phyloP scores from a whole-genome alignment of 2,888 invertebrate species.

The Diadegma fenestrale region DNA sequence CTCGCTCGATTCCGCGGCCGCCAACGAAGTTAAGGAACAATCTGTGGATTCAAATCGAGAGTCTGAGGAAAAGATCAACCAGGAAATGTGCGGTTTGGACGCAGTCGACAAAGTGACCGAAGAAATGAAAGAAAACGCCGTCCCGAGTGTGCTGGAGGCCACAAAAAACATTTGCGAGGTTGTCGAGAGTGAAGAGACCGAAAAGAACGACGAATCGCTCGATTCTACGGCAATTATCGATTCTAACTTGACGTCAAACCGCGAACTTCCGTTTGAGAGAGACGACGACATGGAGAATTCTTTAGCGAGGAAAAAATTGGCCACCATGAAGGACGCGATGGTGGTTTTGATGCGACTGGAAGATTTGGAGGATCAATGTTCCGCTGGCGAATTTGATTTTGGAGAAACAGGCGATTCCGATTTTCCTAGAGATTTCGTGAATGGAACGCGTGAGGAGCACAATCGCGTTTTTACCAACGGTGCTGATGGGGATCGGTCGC shows the following conservation, averaged over 20 bases:
- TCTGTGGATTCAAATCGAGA: not conserved
- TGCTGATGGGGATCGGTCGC: not conserved
- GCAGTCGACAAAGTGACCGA: not conserved
- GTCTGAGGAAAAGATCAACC: not conserved
- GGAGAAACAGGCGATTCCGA: not conserved
- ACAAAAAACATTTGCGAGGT: constrained; percentile 2
- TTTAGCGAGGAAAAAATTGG: constrained; percentile 30
- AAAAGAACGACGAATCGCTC: not conserved
- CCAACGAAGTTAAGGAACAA: not conserved
- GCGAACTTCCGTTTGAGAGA: not conserved
- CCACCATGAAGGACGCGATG: constrained; percentile 55
- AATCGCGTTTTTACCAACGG: not conserved
- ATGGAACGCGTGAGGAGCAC: not conserved
- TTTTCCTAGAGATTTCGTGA: not conserved
- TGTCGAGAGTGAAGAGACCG: not conserved
- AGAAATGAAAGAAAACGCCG: not conserved
- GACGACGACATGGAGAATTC: constrained; percentile 1
- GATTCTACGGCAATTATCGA: not conserved
- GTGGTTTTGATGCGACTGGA: constrained; percentile 65
- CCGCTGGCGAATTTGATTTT: not conserved
- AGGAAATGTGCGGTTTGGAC: not conserved
- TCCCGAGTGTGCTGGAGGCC: not conserved
- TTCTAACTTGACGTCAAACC: not conserved
- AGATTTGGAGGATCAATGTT: constrained; percentile 22
- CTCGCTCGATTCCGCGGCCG: not conserved